Evolutionary conservation across 1,140 invertebrate genomes (phyloP), one percentile per base, ranked within the genome.

Genomic region (Drosophila lacertosa): DNA sequence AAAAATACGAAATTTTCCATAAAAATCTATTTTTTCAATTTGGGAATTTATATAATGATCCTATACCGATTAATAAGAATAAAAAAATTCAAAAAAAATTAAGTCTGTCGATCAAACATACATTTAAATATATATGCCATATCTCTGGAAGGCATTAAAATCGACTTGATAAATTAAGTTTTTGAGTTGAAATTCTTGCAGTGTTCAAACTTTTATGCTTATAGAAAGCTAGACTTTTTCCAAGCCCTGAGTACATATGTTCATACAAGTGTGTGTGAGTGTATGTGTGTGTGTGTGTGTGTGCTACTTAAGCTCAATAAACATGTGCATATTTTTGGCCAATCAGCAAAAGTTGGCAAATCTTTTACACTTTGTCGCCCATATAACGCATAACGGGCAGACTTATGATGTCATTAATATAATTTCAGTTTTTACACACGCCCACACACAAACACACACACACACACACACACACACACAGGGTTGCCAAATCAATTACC

Each of bases 261-360:
- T 13, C 13, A 10, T n/a, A n/a, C 40, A n/a, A 42, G 42, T 44
- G 18, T 44, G 18, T 11, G 18, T 40, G 39, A 4, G 15, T 4
- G 16, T 0, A 9, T 35, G 33, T 35, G 33, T 13, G 10, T 11
- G 3, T 42, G 10, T n/a, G 18, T n/a, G 10, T 2, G 33, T 35
- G 33, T 35, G n/a, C 40, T 11, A 24, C 10, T 44, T 22, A n/a
- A 22, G 20, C 42, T 44, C 5, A 44, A 22, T 44, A 44, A 13
- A 20, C 40, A 44, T 44, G 20, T 44, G 18, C 40, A 44, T 22
- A 44, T 44, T 44, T 44, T 3, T 18, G 11, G 42, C 2, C 42
- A 44, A 44, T 44, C 42, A 24, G 42, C 20, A 22, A 44, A 44
- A 22, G 10, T 44, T 44, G 42, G 42, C 5, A 44, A 44, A 22